A percentile compares a stretch with the other conserved stretches of the same genome.
Conservation (phyloP, 2,888 invertebrate genomes). For the Notocelia uddmanniana region DNA sequence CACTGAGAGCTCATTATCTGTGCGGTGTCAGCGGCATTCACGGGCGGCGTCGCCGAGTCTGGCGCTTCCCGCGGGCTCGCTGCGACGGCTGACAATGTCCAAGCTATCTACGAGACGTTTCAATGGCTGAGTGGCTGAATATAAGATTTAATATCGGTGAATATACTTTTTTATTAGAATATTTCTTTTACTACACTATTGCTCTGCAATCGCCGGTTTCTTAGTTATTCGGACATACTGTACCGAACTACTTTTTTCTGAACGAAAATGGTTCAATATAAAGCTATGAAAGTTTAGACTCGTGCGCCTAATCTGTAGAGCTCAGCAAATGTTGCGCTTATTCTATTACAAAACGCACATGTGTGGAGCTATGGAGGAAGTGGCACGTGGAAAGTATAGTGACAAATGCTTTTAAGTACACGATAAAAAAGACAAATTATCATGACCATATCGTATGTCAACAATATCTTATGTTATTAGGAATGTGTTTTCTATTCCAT, state of each 20-base stretch:
- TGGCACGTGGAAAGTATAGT: neutral
- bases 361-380: too few species aligned
- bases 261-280: neutral
- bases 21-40: conserved; percentile 53
- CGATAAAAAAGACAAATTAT: too few species aligned
- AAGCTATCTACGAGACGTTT: conserved; percentile 31
- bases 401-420: too few species aligned
- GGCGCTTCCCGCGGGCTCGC: conserved; percentile 47
- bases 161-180: too few species aligned
- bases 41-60: conserved; percentile 59
- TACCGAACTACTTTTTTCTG: neutral
- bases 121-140: conserved; percentile 31
- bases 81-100: conserved; percentile 25
- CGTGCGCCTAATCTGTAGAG: too few species aligned
- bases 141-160: conserved; percentile 21
- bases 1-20: conserved; percentile 48
- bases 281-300: neutral
- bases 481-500: neutral
- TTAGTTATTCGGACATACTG: neutral
- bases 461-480: neutral
- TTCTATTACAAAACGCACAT: neutral
- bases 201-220: neutral
- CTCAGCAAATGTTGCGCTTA: too few species aligned
- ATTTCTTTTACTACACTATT: neutral
- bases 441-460: neutral